Evolutionary conservation across 2,113 vertebrate genomes (phyloP).

Genomic region (Quiscalus mexicanus): DNA sequence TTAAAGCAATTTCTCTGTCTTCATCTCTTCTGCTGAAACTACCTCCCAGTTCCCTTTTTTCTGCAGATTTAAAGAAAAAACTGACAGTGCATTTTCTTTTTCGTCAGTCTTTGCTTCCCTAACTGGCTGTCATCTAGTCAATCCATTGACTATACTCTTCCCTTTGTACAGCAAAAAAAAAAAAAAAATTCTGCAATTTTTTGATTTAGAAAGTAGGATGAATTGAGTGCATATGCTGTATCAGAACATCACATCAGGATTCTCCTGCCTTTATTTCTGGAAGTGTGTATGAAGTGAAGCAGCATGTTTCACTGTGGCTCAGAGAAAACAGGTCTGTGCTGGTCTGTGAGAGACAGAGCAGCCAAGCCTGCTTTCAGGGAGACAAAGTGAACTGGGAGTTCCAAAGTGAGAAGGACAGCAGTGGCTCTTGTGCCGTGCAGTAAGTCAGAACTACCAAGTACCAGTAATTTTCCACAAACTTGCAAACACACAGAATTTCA

Average conservation of each 20-base stretch:
- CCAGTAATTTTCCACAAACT: not conserved
- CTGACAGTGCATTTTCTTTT: not conserved
- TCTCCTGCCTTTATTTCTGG: not conserved
- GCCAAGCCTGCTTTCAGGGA: not conserved
- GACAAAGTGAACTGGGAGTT: not conserved
- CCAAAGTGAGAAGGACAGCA: not conserved
- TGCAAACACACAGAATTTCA: not conserved
- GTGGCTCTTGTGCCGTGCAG: not conserved
- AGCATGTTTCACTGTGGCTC: not conserved
- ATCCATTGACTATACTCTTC: not conserved
- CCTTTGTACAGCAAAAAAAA: not conserved
- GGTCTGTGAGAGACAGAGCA: not conserved
- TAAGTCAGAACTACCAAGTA: not conserved
- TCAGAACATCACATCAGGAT: not conserved
- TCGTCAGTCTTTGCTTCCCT: not conserved
- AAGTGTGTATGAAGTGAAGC: not conserved
- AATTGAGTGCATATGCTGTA: not conserved
- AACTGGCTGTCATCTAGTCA: not conserved
- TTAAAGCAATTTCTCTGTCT: not conserved
- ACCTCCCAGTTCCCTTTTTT: not conserved
- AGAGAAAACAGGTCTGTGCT: not conserved
- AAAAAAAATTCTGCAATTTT: not conserved
- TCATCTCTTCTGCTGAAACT: not conserved
- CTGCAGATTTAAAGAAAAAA: conserved; percentile 11
- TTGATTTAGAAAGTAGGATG: not conserved